A percentile compares a stretch with the other conserved stretches of the same genome.
Evolutionary conservation across 2,113 vertebrate species (phyloP).

Genomic region (Picathartes gymnocephalus): DNA sequence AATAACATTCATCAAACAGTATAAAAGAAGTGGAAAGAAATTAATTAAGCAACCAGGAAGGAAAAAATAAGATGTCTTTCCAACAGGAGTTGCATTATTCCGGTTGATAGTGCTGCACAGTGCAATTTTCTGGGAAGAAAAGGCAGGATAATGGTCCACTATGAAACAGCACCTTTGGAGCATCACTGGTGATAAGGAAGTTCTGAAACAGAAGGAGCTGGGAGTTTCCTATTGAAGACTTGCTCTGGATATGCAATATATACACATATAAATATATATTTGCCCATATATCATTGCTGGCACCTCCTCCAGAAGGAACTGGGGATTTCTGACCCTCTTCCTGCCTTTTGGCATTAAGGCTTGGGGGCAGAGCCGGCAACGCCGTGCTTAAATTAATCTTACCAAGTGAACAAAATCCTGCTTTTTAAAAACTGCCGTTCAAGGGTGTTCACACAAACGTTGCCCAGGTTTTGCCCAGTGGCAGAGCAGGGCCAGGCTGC

Average conservation of each 20-base stretch:
- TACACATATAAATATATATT: background rate
- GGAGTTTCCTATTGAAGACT: background rate
- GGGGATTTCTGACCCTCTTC: background rate
- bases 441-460: background rate
- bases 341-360: background rate
- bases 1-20: slow-evolving; percentile 27
- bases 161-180: background rate
- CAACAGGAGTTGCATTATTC: background rate
- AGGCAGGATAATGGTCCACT: background rate
- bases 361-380: background rate
- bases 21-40: background rate
- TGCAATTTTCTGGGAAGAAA: background rate
- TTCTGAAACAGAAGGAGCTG: background rate
- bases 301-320: fast-evolving
- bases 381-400: background rate
- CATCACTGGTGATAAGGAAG: background rate
- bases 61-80: background rate
- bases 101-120: background rate
- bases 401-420: background rate
- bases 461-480: background rate
- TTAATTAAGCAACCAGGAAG: background rate
- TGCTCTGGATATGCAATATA: background rate
- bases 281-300: background rate
- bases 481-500: background rate
- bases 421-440: background rate